These are phyloP conservation scores for Magallana nippona DNA, from an alignment of 2,888 invertebrate species.

Conservation along the genomic window DNA sequence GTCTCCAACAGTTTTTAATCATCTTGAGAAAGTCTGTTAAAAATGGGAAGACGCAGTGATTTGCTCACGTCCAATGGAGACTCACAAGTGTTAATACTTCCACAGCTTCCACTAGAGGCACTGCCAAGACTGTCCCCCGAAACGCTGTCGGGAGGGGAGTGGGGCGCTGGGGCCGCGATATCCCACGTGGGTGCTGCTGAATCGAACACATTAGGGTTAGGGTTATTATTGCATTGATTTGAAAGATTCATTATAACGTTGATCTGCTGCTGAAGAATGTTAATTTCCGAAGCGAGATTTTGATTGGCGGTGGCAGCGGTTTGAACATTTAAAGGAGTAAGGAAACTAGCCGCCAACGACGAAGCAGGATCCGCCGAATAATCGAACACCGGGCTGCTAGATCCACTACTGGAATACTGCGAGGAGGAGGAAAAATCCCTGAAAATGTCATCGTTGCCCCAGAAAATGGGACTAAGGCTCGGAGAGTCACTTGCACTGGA, in stretches of 20 bases:
- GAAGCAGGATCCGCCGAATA: constrained; percentile 48
- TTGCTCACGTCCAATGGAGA: constrained; percentile 69
- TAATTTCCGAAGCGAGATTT: constrained; percentile 57
- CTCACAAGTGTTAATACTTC: constrained; percentile 60
- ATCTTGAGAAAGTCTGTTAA: constrained; percentile 68
- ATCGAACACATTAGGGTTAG: constrained; percentile 58
- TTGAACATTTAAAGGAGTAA: constrained; percentile 66
- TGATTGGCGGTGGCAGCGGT: constrained; percentile 59
- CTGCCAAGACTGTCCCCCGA: constrained; percentile 69
- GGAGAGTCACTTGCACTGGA: constrained; percentile 85
- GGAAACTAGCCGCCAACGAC: constrained; percentile 48
- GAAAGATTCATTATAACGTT: constrained; percentile 59
- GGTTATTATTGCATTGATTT: constrained; percentile 57
- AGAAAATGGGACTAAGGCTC: constrained; percentile 83
- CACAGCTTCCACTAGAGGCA: constrained; percentile 57
- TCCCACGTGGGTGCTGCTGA: constrained; percentile 54
- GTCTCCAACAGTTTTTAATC: constrained; percentile 35
- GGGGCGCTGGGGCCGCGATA: constrained; percentile 56
- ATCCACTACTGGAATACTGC: constrained; percentile 38
- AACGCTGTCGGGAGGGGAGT: constrained; percentile 69
- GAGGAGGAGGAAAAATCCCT: constrained; percentile 36
- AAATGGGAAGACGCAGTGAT: constrained; percentile 70
- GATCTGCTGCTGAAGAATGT: constrained; percentile 60
- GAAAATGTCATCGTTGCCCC: constrained; percentile 51
- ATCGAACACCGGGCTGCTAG: constrained; percentile 60